These are phyloP conservation scores for Oophaga pumilio DNA, from an alignment of 2,113 vertebrate species.

Conservation along the genomic window DNA sequence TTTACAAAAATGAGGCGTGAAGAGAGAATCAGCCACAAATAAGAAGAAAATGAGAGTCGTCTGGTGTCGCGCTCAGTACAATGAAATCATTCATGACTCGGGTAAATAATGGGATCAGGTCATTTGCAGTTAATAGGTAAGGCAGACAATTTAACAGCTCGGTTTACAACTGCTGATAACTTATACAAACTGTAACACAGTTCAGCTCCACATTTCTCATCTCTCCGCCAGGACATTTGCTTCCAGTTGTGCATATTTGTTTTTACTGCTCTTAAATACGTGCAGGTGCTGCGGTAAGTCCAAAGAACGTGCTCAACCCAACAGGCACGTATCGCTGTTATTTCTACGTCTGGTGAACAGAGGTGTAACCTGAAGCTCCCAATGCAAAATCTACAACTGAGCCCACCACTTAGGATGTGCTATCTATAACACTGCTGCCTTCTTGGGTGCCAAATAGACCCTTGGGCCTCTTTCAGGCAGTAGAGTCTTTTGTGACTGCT, in stretches of 20 bases:
- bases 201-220: slow-evolving; percentile 39
- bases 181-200: slow-evolving; percentile 53
- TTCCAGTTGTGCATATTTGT: slow-evolving; percentile 2
- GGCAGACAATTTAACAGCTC: slow-evolving; percentile 49
- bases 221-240: slow-evolving; percentile 19
- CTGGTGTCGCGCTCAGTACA: slow-evolving; percentile 30
- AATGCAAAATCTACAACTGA: too few species aligned
- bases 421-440: too few species aligned
- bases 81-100: slow-evolving; percentile 14
- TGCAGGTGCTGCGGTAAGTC: background rate
- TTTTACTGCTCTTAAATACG: slow-evolving; percentile 24
- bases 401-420: too few species aligned
- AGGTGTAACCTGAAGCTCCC: too few species aligned
- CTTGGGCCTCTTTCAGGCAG: too few species aligned
- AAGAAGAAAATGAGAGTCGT: background rate
- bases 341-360: background rate
- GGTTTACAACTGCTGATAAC: slow-evolving; percentile 55
- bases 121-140: slow-evolving; percentile 45
- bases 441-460: too few species aligned
- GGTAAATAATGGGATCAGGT: slow-evolving; percentile 14
- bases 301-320: background rate
- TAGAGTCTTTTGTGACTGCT: too few species aligned
- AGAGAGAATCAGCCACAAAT: slow-evolving; percentile 29
- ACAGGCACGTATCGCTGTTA: background rate
- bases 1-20: slow-evolving; percentile 11